Conservation (phyloP, 2,797 vertebrate genomes). For the Pangasius sanitwongsei region DNA sequence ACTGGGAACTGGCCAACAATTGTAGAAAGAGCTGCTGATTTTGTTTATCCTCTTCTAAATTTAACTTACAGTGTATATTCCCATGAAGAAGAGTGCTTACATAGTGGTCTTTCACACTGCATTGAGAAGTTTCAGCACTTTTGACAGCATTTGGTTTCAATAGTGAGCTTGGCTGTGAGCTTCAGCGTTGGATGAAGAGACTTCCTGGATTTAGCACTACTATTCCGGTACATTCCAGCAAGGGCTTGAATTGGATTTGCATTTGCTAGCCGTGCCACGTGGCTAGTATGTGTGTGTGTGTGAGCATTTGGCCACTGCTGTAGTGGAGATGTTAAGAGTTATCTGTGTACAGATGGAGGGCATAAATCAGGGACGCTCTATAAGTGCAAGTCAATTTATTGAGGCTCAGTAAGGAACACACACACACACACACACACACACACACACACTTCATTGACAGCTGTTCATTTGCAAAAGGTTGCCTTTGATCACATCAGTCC, state of each 20-base stretch:
- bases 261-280: conserved; percentile 20
- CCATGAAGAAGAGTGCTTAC: not conserved
- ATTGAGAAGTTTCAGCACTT: not conserved
- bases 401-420: conserved; percentile 5
- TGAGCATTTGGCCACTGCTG: conserved; percentile 36
- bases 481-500: conserved; percentile 47
- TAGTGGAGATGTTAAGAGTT: conserved; percentile 41
- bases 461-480: conserved; percentile 45
- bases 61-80: not conserved
- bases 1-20: not conserved
- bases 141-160: conserved; percentile 39
- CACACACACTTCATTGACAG: conserved; percentile 31
- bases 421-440: conserved; percentile 27
- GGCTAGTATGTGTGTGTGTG: not conserved
- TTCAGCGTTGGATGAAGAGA: conserved; percentile 22
- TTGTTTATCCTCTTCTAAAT: not conserved
- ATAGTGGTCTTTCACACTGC: not conserved
- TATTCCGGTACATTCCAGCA: conserved; percentile 27
- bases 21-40: conserved; percentile 19
- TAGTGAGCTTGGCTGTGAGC: conserved; percentile 30
- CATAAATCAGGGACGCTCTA: conserved; percentile 56
- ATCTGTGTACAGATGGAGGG: conserved; percentile 35
- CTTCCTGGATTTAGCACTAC: conserved; percentile 22
- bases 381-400: conserved; percentile 46
- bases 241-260: conserved; percentile 26